Conservation (phyloP, 2,797 vertebrate genomes). For the Hirundo rustica region DNA sequence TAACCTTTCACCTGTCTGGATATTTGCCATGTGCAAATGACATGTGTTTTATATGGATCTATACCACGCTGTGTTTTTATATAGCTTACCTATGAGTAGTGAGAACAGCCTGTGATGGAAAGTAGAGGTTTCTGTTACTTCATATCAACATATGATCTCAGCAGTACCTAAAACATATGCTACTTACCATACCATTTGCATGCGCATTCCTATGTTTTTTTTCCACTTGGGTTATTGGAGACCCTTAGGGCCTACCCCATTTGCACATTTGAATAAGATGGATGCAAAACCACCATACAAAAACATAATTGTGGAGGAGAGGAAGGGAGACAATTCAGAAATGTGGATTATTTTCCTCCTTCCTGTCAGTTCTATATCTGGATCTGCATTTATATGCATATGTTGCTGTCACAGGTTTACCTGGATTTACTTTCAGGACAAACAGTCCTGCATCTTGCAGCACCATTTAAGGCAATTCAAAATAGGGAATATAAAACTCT, state of each 20-base stretch:
- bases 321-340: background rate
- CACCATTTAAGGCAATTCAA: background rate
- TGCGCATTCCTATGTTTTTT: slow-evolving; percentile 46
- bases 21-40: background rate
- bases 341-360: background rate
- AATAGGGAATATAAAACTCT: background rate
- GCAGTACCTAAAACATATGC: slow-evolving; percentile 50
- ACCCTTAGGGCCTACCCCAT: slow-evolving; percentile 30
- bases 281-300: slow-evolving; percentile 2
- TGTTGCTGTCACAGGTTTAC: background rate
- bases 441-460: background rate
- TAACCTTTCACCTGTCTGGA: background rate
- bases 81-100: background rate
- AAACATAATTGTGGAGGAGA: background rate
- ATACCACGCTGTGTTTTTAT: background rate
- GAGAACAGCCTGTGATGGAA: background rate
- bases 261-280: slow-evolving; percentile 56
- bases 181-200: slow-evolving; percentile 44
- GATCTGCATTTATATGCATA: background rate
- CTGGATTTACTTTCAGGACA: background rate
- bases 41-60: background rate
- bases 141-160: slow-evolving; percentile 18
- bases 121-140: slow-evolving; percentile 36
- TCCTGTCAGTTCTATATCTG: background rate
- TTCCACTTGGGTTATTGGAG: slow-evolving; percentile 42